A percentile compares a stretch with the other conserved stretches of the same genome.
Evolutionary conservation across 2,113 vertebrate genomes (phyloP).

Genomic region (Stomatorhinus ivindoensis): DNA sequence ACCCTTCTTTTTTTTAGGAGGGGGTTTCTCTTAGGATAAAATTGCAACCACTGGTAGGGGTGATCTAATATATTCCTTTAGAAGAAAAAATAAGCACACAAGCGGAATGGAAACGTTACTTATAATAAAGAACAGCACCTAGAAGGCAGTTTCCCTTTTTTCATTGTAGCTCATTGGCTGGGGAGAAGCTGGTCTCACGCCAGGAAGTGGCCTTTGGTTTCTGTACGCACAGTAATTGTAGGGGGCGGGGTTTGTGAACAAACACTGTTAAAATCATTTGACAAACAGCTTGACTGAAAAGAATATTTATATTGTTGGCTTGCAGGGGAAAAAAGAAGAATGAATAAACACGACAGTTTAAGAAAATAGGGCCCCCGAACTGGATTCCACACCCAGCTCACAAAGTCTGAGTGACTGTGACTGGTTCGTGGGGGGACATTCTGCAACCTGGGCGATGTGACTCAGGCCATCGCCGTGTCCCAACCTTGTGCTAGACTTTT

Average conservation of each 20-base stretch:
- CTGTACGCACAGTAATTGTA: background rate
- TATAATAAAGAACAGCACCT: background rate
- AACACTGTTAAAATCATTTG: background rate
- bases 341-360: background rate
- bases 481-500: constrained; percentile 24
- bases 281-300: background rate
- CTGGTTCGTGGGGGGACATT: background rate
- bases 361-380: background rate
- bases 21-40: constrained; percentile 44
- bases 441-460: constrained; percentile 22
- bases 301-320: background rate
- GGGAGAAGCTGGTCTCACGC: background rate
- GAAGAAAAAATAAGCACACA: background rate
- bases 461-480: constrained; percentile 25
- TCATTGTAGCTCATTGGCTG: background rate
- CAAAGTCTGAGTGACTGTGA: constrained; percentile 13
- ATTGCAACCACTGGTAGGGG: constrained; percentile 55
- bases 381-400: background rate
- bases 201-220: background rate
- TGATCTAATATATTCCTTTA: constrained; percentile 18
- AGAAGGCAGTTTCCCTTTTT: background rate
- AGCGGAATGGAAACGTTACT: background rate
- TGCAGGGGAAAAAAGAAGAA: background rate
- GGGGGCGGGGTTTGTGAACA: background rate
- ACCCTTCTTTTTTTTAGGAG: constrained; percentile 33